Conservation (phyloP, 2,113 vertebrate genomes). For the Serilophus lunatus region DNA sequence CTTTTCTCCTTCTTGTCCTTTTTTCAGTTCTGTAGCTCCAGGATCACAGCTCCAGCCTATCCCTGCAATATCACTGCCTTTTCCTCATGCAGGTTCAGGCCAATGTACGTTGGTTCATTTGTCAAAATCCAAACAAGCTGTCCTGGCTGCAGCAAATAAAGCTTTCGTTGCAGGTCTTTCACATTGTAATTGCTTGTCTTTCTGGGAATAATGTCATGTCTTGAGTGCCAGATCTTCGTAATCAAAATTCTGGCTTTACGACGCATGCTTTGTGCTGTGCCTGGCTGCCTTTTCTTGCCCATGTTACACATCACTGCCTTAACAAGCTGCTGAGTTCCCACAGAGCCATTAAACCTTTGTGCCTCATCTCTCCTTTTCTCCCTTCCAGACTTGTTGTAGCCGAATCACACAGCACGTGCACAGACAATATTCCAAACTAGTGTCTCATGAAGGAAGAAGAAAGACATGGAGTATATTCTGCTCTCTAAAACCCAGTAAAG, state of each 20-base stretch:
- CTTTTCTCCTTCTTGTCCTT: not conserved
- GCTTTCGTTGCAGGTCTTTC: not conserved
- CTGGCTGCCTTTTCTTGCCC: not conserved
- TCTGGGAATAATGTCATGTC: not conserved
- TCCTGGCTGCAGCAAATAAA: not conserved
- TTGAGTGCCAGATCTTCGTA: not conserved
- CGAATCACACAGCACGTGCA: not conserved
- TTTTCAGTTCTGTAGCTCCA: not conserved
- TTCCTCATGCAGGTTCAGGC: not conserved
- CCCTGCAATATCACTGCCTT: not conserved
- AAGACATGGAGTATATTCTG: not conserved
- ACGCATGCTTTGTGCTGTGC: not conserved
- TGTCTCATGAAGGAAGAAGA: not conserved
- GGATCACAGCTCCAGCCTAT: not conserved
- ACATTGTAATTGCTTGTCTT: not conserved
- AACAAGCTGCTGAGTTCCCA: not conserved
- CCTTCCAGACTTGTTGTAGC: not conserved
- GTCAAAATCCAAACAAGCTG: not conserved
- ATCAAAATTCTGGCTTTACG: not conserved
- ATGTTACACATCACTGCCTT: not conserved
- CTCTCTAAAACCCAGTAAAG: not conserved
- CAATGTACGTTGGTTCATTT: rapidly evolving
- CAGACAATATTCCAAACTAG: not conserved
- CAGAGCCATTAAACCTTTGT: not conserved
- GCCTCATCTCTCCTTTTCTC: not conserved